Evolutionary conservation across 2,113 vertebrate species (phyloP).

Genomic region (Hystrix cristata): DNA sequence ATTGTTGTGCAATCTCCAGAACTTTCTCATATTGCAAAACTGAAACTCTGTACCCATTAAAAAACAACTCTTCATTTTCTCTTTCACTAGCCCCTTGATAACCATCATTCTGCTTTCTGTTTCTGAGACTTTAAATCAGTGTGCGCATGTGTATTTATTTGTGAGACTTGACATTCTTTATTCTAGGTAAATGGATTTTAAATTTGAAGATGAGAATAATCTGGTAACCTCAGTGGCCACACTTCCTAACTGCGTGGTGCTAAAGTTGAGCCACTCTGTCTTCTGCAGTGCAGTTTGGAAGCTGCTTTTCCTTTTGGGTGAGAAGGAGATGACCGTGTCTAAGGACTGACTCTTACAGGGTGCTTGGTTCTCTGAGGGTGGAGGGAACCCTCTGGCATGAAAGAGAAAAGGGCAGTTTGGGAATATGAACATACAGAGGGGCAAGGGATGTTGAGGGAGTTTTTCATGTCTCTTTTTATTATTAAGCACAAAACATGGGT

Average conservation of each 20-base stretch:
- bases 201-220: background rate
- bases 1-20: background rate
- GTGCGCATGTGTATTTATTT: background rate
- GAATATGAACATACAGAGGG: background rate
- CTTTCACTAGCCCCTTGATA: background rate
- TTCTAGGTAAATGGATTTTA: background rate
- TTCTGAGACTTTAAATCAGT: conserved; percentile 26
- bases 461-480: background rate
- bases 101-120: conserved; percentile 11
- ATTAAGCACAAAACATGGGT: background rate
- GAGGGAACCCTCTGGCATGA: conserved; percentile 2
- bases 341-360: background rate
- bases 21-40: conserved; percentile 10
- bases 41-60: background rate
- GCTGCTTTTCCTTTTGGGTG: background rate
- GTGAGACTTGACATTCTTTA: background rate
- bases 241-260: background rate
- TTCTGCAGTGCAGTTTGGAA: conserved; percentile 12
- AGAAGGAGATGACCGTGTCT: background rate
- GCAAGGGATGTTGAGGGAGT: background rate
- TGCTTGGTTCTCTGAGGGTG: background rate
- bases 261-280: background rate
- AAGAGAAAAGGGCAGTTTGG: background rate
- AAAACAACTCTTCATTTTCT: background rate
- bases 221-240: background rate